These are phyloP conservation scores for Crocidura indochinensis DNA, from an alignment of 2,797 vertebrate species.

Conservation along the genomic window DNA sequence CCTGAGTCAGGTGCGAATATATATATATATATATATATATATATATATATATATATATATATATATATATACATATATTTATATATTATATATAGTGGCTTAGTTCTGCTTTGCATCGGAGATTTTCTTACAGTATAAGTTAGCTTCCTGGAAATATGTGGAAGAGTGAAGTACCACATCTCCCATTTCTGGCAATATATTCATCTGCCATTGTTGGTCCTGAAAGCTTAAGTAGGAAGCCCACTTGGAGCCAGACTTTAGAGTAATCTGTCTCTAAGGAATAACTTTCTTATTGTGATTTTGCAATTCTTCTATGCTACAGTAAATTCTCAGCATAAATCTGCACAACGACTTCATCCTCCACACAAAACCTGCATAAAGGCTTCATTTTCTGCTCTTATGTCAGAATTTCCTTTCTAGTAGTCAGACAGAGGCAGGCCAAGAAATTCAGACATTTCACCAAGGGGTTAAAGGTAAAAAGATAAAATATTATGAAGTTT, in stretches of 20 bases:
- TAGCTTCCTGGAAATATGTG: conserved; percentile 48
- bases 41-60: no score
- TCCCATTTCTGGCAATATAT: conserved; percentile 62
- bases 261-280: conserved; percentile 63
- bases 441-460: conserved; percentile 56
- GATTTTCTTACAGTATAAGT: no score
- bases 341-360: conserved; percentile 64
- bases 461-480: conserved; percentile 69
- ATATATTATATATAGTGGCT: no score
- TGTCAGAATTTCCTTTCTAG: conserved; percentile 68
- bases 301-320: conserved; percentile 76
- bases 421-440: conserved; percentile 58
- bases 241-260: conserved; percentile 63
- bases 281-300: conserved; percentile 58
- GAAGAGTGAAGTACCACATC: conserved; percentile 47
- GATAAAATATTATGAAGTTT: conserved; percentile 58
- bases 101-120: no score
- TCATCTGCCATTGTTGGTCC: conserved; percentile 74
- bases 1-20: no score
- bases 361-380: conserved; percentile 46
- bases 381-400: conserved; percentile 45
- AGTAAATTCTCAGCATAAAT: conserved; percentile 77
- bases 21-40: no score
- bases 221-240: conserved; percentile 53
- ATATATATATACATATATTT: no score